Conservation (phyloP, 2,888 invertebrate species). For the Acleris literana region DNA sequence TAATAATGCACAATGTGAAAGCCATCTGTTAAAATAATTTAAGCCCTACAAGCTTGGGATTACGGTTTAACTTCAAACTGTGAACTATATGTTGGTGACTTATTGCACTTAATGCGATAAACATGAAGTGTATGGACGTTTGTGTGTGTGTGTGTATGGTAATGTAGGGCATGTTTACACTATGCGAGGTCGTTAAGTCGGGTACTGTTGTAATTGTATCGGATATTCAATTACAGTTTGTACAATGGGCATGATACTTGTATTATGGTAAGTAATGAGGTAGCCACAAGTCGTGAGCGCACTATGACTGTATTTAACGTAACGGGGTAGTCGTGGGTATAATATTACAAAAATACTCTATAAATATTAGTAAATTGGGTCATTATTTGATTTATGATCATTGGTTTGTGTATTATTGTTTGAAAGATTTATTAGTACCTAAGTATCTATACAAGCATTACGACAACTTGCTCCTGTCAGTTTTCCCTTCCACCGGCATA, state of each 20-base stretch:
- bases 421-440: no score
- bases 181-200: slow-evolving; percentile 63
- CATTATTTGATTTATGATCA: no score
- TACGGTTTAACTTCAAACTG: not conserved
- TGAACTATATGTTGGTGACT: slow-evolving; percentile 8
- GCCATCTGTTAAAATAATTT: not conserved
- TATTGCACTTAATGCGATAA: slow-evolving; percentile 60
- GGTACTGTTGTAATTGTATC: slow-evolving; percentile 53
- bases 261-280: slow-evolving; percentile 1
- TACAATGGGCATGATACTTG: not conserved
- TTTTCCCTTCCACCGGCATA: no score
- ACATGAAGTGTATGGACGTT: slow-evolving; percentile 55
- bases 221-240: slow-evolving; percentile 42
- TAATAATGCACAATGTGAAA: slow-evolving; percentile 17
- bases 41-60: not conserved
- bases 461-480: no score
- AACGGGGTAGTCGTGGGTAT: not conserved
- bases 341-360: no score
- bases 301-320: not conserved
- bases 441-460: no score
- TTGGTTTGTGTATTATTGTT: no score
- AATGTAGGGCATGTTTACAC: slow-evolving; percentile 72
- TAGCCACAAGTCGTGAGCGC: not conserved
- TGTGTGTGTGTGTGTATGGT: slow-evolving; percentile 57
- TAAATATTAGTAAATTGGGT: no score